Evolutionary conservation across 2,888 invertebrate species (phyloP).

Genomic region (Drosophila trichaetosa): DNA sequence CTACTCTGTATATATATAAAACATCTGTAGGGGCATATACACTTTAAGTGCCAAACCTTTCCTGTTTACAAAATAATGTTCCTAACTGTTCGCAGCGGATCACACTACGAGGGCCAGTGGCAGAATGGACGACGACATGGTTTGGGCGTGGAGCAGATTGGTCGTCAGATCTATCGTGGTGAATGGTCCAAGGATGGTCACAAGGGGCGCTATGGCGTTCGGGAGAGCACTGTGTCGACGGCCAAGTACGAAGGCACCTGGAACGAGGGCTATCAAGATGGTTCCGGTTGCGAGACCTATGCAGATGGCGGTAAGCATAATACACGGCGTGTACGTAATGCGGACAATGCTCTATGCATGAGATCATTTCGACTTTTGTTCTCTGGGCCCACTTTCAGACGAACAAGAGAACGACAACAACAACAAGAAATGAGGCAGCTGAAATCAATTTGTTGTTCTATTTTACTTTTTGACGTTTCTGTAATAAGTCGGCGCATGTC

Average conservation of each 20-base stretch:
- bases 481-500: slow-evolving; percentile 60
- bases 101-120: slow-evolving; percentile 99
- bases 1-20: background rate
- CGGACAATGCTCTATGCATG: slow-evolving; percentile 60
- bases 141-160: slow-evolving; percentile 97
- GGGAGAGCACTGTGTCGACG: slow-evolving; percentile 97
- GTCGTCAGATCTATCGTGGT: slow-evolving; percentile 98
- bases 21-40: background rate
- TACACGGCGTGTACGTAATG: slow-evolving; percentile 58
- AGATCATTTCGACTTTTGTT: slow-evolving; percentile 68
- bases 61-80: background rate
- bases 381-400: slow-evolving; percentile 59
- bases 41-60: background rate
- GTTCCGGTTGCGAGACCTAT: slow-evolving; percentile 99
- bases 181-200: slow-evolving; percentile 98
- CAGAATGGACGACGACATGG: slow-evolving; percentile 99
- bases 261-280: slow-evolving; percentile 99
- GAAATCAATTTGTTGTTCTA: slow-evolving; percentile 53
- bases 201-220: slow-evolving; percentile 99
- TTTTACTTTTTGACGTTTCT: slow-evolving; percentile 70
- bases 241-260: slow-evolving; percentile 99
- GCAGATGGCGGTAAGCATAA: slow-evolving; percentile 97
- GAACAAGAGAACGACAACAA: slow-evolving; percentile 21
- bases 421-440: slow-evolving; percentile 15
- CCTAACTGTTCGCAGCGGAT: slow-evolving; percentile 89